Evolutionary conservation across 2,797 vertebrate species (phyloP).

Genomic region (Aulostomus chinensis): DNA sequence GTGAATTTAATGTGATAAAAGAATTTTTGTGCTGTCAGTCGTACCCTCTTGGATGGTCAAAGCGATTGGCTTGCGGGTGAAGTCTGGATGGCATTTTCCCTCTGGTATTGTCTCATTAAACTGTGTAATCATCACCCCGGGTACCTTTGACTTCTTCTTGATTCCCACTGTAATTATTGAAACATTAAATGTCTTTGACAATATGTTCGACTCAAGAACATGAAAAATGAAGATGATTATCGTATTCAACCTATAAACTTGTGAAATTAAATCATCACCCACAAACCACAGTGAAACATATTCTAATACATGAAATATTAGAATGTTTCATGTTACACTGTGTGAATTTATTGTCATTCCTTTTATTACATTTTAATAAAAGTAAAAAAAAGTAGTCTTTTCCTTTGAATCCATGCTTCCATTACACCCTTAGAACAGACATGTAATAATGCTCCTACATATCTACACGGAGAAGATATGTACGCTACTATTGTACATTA

Average conservation of each 20-base stretch:
- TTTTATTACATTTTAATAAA: slow-evolving; percentile 1
- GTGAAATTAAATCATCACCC: slow-evolving; percentile 19
- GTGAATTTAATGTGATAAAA: slow-evolving; percentile 7
- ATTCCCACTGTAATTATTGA: slow-evolving; percentile 58
- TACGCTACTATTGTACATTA: slow-evolving; percentile 3
- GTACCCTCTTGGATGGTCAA: slow-evolving; percentile 86
- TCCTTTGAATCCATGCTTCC: slow-evolving; percentile 28
- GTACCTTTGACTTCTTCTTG: slow-evolving; percentile 80
- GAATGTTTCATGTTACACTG: slow-evolving; percentile 46
- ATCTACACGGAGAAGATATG: slow-evolving; percentile 30
- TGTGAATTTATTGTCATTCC: slow-evolving; percentile 9
- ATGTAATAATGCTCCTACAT: slow-evolving; percentile 43
- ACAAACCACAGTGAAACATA: slow-evolving; percentile 34
- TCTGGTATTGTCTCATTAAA: slow-evolving; percentile 82
- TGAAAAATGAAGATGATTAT: not conserved
- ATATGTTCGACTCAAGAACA: slow-evolving; percentile 7
- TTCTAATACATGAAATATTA: slow-evolving; percentile 59
- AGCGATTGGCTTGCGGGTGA: slow-evolving; percentile 85
- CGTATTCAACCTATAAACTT: slow-evolving; percentile 10
- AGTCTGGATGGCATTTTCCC: slow-evolving; percentile 84
- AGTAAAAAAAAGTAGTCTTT: too few relatives aligned
- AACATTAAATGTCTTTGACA: slow-evolving; percentile 38
- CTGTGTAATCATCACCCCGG: slow-evolving; percentile 84
- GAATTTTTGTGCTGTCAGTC: slow-evolving; percentile 8
- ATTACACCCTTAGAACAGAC: slow-evolving; percentile 41